Evolutionary conservation across 92 coral and sea anemone species (phyloP).

Genomic region (Blastomussa wellsi): DNA sequence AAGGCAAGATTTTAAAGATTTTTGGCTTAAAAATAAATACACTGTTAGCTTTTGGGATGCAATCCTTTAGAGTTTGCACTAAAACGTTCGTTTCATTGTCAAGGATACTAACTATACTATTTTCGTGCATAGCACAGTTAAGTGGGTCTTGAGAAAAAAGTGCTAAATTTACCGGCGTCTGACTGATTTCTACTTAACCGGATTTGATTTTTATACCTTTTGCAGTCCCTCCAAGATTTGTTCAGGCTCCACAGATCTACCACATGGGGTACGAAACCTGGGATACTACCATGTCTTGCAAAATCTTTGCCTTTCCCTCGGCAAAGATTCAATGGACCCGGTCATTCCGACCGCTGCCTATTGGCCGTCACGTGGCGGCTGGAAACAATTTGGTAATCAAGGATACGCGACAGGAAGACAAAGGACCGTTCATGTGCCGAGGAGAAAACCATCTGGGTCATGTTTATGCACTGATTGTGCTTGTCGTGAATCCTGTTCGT

Average conservation of each 20-base stretch:
- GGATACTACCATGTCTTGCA: slow-evolving; percentile 78
- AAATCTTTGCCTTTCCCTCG: slow-evolving; percentile 74
- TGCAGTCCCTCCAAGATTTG: slow-evolving; percentile 74
- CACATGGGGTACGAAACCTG: slow-evolving; percentile 69
- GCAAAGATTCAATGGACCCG: slow-evolving; percentile 76
- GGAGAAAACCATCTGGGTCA: slow-evolving; percentile 70
- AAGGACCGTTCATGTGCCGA: slow-evolving; percentile 81
- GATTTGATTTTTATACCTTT: not conserved
- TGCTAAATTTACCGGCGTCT: not conserved
- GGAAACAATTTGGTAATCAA: slow-evolving; percentile 68
- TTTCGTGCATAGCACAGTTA: not conserved
- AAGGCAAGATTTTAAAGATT: too few relatives aligned
- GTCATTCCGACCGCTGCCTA: slow-evolving; percentile 54
- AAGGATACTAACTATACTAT: too few relatives aligned
- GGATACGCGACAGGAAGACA: slow-evolving; percentile 49
- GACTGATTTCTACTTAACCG: not conserved
- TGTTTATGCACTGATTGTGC: slow-evolving; percentile 73
- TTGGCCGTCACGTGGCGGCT: slow-evolving; percentile 56
- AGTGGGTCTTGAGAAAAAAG: too few relatives aligned
- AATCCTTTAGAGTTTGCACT: too few relatives aligned
- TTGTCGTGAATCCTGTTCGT: slow-evolving; percentile 76
- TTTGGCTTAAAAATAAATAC: too few relatives aligned
- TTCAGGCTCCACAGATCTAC: slow-evolving; percentile 50
- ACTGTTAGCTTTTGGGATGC: too few relatives aligned
- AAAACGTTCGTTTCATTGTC: too few relatives aligned